A percentile compares a stretch with the other conserved stretches of the same genome.
These are phyloP conservation scores for Antheraea pernyi DNA, from an alignment of 1,140 invertebrate species.

Conservation along the genomic window DNA sequence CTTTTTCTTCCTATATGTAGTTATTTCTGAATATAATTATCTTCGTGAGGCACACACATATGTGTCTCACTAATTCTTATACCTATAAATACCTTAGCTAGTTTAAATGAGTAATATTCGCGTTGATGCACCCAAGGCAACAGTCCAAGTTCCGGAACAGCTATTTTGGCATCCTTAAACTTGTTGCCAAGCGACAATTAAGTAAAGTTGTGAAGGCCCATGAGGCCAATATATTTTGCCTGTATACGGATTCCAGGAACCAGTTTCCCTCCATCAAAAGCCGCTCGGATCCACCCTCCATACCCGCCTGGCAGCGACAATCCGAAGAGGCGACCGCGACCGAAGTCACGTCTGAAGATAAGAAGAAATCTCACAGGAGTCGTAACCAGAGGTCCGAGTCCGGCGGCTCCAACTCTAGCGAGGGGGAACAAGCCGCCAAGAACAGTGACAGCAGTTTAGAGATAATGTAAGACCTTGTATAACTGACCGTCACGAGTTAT, in stretches of 20 bases:
- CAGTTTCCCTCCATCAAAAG: slow-evolving; percentile 84
- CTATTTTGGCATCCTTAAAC: too few species aligned
- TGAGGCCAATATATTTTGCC: too few species aligned
- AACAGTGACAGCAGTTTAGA: slow-evolving; percentile 86
- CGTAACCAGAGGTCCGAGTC: slow-evolving; percentile 71
- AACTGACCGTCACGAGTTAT: not conserved
- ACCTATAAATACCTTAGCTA: too few species aligned
- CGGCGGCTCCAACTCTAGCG: slow-evolving; percentile 81
- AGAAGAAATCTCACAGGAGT: slow-evolving; percentile 53
- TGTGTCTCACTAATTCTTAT: too few species aligned
- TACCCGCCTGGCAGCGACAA: slow-evolving; percentile 88
- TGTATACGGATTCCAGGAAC: slow-evolving; percentile 75
- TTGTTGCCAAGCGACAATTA: too few species aligned
- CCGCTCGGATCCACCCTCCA: slow-evolving; percentile 84
- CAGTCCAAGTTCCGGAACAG: too few species aligned
- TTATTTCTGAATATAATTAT: too few species aligned
- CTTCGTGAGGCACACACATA: too few species aligned
- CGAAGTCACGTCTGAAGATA: slow-evolving; percentile 42
- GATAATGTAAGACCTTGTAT: slow-evolving; percentile 79
- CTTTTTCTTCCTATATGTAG: too few species aligned
- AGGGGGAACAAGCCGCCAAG: slow-evolving; percentile 84
- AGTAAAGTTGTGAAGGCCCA: too few species aligned
- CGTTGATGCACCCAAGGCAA: too few species aligned
- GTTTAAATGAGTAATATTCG: too few species aligned
- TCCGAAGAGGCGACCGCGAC: slow-evolving; percentile 67